A percentile compares a stretch with the other conserved stretches of the same genome.
These are phyloP conservation scores for Pseudococcus viburni DNA, from an alignment of 2,888 invertebrate species.

Conservation along the genomic window DNA sequence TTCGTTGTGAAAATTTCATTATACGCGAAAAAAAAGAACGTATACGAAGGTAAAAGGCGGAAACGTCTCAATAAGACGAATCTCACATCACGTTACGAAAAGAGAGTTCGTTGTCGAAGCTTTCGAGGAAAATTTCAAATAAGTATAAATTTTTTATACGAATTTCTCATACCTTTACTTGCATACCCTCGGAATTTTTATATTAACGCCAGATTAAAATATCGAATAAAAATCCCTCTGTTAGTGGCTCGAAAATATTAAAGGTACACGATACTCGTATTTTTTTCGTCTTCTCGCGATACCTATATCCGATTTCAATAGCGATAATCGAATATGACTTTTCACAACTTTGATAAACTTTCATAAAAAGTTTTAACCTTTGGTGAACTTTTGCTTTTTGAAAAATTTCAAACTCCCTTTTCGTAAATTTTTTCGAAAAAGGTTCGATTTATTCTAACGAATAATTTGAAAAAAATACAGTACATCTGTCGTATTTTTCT, in stretches of 20 bases:
- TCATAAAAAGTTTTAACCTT: background rate
- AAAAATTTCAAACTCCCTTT: background rate
- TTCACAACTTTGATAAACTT: background rate
- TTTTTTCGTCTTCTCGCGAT: background rate
- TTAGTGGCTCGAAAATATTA: background rate
- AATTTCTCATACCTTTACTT: background rate
- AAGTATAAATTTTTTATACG: background rate
- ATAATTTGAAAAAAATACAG: background rate
- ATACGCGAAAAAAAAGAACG: no score
- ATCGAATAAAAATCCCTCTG: background rate
- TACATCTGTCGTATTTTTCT: background rate
- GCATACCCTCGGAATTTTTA: background rate
- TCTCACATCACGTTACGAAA: no score
- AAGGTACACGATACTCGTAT: background rate
- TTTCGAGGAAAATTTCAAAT: background rate
- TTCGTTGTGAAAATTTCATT: no score
- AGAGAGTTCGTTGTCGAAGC: background rate
- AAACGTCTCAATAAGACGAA: no score
- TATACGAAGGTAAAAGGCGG: no score
- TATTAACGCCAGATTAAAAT: background rate
- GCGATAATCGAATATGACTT: slow-evolving; percentile 31
- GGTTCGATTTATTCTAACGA: background rate
- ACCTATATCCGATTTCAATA: slow-evolving; percentile 17
- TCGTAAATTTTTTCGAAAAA: background rate
- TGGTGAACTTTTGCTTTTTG: background rate